Conservation (phyloP, 2,113 vertebrate species). For the Muscicapa adusta region DNA sequence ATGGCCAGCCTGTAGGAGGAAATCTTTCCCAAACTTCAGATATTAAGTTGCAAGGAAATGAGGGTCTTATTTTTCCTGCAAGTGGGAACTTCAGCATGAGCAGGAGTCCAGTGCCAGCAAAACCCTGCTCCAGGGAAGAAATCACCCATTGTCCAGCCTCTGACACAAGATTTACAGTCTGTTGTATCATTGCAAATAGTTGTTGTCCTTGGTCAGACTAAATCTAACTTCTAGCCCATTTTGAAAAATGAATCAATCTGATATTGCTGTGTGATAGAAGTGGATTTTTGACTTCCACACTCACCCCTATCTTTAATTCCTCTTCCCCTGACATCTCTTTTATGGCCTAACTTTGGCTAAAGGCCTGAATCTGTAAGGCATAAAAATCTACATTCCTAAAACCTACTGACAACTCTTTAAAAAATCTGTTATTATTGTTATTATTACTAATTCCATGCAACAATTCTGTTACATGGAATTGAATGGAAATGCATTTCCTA, state of each 20-base stretch:
- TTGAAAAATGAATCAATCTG: constrained; percentile 2
- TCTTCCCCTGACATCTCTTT: neutral
- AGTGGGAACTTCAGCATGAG: neutral
- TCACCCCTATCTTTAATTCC: neutral
- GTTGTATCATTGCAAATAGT: neutral
- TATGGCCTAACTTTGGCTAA: neutral
- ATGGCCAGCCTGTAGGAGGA: constrained; percentile 39
- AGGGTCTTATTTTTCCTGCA: constrained; percentile 44
- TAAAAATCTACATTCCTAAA: neutral
- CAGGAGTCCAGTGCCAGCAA: neutral
- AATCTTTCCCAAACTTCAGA: constrained; percentile 23
- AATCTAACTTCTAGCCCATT: constrained; percentile 10
- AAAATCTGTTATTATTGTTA: neutral
- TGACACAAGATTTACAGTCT: constrained; percentile 28
- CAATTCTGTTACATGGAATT: no score
- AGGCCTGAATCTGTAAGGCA: neutral
- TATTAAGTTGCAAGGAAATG: constrained; percentile 27
- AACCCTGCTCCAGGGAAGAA: constrained; percentile 32
- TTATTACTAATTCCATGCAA: neutral
- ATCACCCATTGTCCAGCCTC: neutral
- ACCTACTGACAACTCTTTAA: neutral
- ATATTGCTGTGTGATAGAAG: neutral
- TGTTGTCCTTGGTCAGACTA: constrained; percentile 46
- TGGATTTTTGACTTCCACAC: neutral
- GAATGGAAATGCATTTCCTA: neutral